phyloP scores from a whole-genome alignment of 1,140 invertebrate species.

The Aphelinus atriplicis region DNA sequence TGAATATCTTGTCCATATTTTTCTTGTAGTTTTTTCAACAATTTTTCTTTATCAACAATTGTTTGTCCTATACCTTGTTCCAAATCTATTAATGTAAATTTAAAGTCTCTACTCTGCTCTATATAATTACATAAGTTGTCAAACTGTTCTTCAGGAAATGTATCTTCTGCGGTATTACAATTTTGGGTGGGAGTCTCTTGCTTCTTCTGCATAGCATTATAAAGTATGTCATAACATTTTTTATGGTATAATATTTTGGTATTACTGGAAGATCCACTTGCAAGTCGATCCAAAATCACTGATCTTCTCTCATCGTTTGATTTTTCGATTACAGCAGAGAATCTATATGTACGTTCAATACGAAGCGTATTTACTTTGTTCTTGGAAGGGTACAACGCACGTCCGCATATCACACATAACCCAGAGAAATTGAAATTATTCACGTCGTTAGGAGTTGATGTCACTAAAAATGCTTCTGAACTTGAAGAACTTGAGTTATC shows the following conservation, averaged over 20 bases:
- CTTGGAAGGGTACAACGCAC: too few relatives aligned
- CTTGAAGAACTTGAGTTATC: too few relatives aligned
- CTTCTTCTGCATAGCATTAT: slow-evolving; percentile 34
- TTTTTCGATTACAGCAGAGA: too few relatives aligned
- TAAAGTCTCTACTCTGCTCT: slow-evolving; percentile 25
- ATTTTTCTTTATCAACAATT: slow-evolving; percentile 1
- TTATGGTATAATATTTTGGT: background rate
- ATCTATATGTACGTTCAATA: too few relatives aligned
- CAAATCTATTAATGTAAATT: slow-evolving; percentile 30
- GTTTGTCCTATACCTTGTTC: background rate
- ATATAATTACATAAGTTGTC: slow-evolving; percentile 29
- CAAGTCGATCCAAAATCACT: too few relatives aligned
- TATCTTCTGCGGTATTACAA: background rate
- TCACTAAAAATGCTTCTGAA: too few relatives aligned
- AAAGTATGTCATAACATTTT: background rate
- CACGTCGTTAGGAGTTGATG: too few relatives aligned
- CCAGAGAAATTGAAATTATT: too few relatives aligned
- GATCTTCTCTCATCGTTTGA: too few relatives aligned
- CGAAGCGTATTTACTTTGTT: too few relatives aligned
- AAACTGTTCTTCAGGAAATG: background rate
- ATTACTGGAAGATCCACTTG: background rate
- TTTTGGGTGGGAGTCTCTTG: background rate
- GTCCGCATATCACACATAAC: too few relatives aligned
- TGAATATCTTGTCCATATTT: slow-evolving; percentile 32
- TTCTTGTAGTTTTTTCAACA: slow-evolving; percentile 15